A percentile compares a stretch with the other conserved stretches of the same genome.
These are phyloP conservation scores for Prenolepis imparis DNA, from an alignment of 2,888 invertebrate species.

Conservation along the genomic window DNA sequence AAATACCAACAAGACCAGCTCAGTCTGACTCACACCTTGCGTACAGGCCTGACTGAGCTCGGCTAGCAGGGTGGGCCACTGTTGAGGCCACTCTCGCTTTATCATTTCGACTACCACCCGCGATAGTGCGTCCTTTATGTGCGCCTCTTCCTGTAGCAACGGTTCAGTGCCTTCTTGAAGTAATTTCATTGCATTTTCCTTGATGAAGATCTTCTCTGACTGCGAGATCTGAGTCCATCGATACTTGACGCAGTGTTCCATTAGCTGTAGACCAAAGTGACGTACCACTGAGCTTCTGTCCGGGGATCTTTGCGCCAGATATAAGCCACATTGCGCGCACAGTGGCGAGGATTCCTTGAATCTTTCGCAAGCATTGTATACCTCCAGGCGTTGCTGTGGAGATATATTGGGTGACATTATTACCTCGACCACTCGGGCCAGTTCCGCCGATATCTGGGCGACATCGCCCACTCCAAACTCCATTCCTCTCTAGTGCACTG, in stretches of 20 bases:
- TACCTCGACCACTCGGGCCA: constrained; percentile 93
- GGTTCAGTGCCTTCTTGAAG: constrained; percentile 92
- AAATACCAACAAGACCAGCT: constrained; percentile 95
- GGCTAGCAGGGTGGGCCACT: constrained; percentile 95
- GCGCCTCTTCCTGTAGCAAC: constrained; percentile 90
- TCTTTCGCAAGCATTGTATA: constrained; percentile 94
- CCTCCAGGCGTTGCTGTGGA: constrained; percentile 92
- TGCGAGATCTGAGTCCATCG: constrained; percentile 96
- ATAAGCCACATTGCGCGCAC: constrained; percentile 95
- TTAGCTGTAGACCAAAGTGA: constrained; percentile 96
- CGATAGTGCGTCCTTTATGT: constrained; percentile 94
- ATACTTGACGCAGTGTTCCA: constrained; percentile 97
- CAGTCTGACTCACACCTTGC: constrained; percentile 95
- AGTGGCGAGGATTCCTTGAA: constrained; percentile 95
- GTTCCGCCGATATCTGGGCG: constrained; percentile 91
- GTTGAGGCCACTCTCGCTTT: constrained; percentile 98
- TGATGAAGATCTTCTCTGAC: constrained; percentile 95
- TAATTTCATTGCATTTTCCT: constrained; percentile 96
- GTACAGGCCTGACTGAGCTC: constrained; percentile 94
- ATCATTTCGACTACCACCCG: constrained; percentile 98
- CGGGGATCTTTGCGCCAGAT: constrained; percentile 90
- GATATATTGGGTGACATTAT: constrained; percentile 93
- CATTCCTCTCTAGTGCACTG: constrained; percentile 78
- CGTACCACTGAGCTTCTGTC: constrained; percentile 93
- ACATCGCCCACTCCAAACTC: constrained; percentile 89